Evolutionary conservation across 2,797 vertebrate genomes (phyloP).

Genomic region (Tenualosa thibaudeaui): DNA sequence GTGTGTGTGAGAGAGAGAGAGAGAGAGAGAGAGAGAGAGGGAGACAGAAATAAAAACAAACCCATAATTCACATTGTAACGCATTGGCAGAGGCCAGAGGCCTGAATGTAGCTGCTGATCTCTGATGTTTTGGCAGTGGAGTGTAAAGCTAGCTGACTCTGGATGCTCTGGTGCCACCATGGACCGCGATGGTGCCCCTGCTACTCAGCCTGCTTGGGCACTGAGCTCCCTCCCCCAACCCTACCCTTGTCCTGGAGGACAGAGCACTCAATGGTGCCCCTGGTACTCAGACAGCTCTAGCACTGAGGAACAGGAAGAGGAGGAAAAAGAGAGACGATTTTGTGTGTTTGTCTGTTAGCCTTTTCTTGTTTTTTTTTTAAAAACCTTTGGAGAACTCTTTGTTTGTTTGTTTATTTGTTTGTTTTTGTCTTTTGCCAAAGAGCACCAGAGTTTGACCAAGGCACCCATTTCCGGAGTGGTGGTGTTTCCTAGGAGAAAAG

Average conservation of each 20-base stretch:
- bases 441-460: slow-evolving; percentile 29
- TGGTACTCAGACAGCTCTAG: neutral
- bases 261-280: neutral
- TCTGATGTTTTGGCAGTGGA: neutral
- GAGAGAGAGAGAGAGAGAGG: slow-evolving; percentile 1
- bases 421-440: slow-evolving; percentile 47
- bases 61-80: slow-evolving; percentile 31
- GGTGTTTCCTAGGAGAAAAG: slow-evolving; percentile 24
- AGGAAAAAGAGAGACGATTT: neutral
- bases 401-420: neutral
- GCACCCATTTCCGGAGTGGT: slow-evolving; percentile 19
- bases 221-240: too few relatives aligned
- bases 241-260: neutral
- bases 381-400: neutral
- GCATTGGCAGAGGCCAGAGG: slow-evolving; percentile 23
- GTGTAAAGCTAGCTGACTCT: neutral
- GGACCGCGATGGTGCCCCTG: too few relatives aligned
- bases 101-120: slow-evolving; percentile 42
- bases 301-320: slow-evolving; percentile 11
- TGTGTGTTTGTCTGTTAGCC: neutral
- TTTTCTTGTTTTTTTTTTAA: slow-evolving; percentile 4
- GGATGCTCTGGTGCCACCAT: neutral
- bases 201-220: too few relatives aligned
- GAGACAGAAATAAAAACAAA: neutral
- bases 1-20: neutral